Percentiles rank a stretch among this genome's conserved stretches.
Conservation (phyloP, 2,113 vertebrate species). For the Lynx canadensis region DNA sequence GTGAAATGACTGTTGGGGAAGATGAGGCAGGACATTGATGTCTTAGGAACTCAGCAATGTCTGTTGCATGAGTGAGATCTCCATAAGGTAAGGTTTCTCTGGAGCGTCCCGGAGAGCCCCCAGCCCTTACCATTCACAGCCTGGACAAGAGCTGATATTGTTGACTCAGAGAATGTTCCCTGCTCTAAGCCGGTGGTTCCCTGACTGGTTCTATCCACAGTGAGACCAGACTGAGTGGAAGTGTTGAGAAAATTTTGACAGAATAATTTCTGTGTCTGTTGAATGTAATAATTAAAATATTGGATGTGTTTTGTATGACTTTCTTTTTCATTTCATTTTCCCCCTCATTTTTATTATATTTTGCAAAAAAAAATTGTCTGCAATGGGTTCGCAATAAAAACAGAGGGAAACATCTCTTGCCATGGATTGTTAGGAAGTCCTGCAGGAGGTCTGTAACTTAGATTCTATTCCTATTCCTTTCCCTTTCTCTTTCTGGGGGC, state of each 20-base stretch:
- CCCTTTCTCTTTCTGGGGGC: not conserved
- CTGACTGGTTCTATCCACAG: not conserved
- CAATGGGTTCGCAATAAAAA: not conserved
- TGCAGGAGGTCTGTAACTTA: not conserved
- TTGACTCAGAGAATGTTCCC: not conserved
- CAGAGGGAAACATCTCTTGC: rapidly evolving
- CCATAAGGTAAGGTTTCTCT: not conserved
- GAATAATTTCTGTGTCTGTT: not conserved
- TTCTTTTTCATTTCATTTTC: not conserved
- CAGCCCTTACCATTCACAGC: not conserved
- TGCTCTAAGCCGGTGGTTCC: not conserved
- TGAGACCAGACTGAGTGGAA: not conserved
- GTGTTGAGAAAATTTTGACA: not conserved
- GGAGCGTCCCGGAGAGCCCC: not conserved
- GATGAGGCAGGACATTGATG: not conserved
- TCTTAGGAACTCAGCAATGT: not conserved
- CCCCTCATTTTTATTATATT: not conserved
- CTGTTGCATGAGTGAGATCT: not conserved
- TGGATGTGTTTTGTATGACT: not conserved
- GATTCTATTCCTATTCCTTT: not conserved
- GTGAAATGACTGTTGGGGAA: rapidly evolving
- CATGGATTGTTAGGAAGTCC: not conserved
- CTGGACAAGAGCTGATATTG: not conserved
- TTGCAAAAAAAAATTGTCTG: not conserved
- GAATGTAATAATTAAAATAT: not conserved